Evolutionary conservation across 2,888 invertebrate species (phyloP), one percentile per base, ranked within the genome.

Genomic region (Mesorhabditis belari): DNA sequence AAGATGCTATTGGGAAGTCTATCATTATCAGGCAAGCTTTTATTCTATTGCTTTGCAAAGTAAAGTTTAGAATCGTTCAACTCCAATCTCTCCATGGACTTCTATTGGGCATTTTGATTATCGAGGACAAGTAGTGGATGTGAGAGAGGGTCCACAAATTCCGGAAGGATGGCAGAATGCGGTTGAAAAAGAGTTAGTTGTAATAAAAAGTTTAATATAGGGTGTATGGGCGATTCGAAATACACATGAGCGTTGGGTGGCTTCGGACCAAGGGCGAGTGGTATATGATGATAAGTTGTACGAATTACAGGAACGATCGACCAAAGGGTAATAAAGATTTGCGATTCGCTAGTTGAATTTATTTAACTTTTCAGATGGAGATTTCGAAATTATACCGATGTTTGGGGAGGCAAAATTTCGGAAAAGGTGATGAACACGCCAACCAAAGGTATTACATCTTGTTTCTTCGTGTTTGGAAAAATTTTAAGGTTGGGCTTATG

Each of bases 1-100:
- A 27, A 70, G 69, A 51, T 63, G 62, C 51, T 77, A 71, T 53
- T 61, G 72, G 35, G 77, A 77, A 57, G 55, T 75, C 6, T 77
- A 67, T 51, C 61, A 66, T 12, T 67, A 71, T 50, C 61, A 73
- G 62, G 68, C 66, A 12, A 9, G 4, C 24, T 26, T n/a, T n/a
- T n/a, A n/a, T n/a, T n/a, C n/a, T n/a, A n/a, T n/a, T n/a, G n/a
- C 54, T 23, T 9, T 25, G 54, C 25, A 23, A n/a, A n/a, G n/a
- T n/a, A n/a, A n/a, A n/a, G n/a, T n/a, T n/a, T n/a, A n/a, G n/a
- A n/a, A 23, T 54, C 21, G 25, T n/a, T 54, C 9, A 44, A 44
- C 35, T n/a, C 44, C 5, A 23, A 23, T 35, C 21, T 56, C 49
- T 56, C 35, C 25, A n/a, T 35, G 44, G 44, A n/a, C 12, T 17